Evolutionary conservation across 2,888 invertebrate genomes (phyloP).

Genomic region (Fabriciana adippe): DNA sequence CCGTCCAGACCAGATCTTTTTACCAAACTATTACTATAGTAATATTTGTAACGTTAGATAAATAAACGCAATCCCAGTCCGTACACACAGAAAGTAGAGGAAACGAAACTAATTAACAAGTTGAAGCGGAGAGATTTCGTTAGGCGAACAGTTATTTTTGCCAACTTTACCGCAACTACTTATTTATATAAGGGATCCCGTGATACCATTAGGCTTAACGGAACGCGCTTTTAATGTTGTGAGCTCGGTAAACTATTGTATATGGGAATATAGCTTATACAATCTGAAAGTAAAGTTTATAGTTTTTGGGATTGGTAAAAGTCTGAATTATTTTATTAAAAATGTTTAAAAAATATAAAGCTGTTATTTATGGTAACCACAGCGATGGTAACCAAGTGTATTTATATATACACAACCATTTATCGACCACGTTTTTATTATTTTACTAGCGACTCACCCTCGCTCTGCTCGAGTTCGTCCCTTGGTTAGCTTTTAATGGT

Average conservation of each 20-base stretch:
- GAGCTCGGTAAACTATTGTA: conserved; percentile 23
- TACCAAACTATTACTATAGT: not conserved
- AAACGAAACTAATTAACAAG: conserved; percentile 75
- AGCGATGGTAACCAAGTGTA: too few relatives aligned
- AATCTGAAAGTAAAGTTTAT: conserved; percentile 9
- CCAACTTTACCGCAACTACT: conserved; percentile 35
- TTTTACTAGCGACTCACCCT: too few relatives aligned
- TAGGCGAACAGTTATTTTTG: conserved; percentile 64
- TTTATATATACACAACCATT: too few relatives aligned
- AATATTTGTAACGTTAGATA: not conserved
- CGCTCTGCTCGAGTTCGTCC: too few relatives aligned
- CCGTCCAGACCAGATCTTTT: too few relatives aligned
- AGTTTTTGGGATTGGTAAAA: conserved; percentile 2
- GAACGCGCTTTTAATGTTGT: conserved; percentile 22
- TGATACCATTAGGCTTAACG: conserved; percentile 35
- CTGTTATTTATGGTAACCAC: too few relatives aligned
- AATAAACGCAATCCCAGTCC: conserved; percentile 18
- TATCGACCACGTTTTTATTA: too few relatives aligned
- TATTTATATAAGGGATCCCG: conserved; percentile 36
- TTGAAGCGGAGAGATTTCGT: conserved; percentile 63
- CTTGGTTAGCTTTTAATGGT: too few relatives aligned
- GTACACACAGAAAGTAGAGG: conserved; percentile 47
- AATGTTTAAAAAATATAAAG: too few relatives aligned
- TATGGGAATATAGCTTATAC: conserved; percentile 2
- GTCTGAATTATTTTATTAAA: not conserved